Base-by-base conservation (phyloP, 2,113 vertebrate species). In the Coptodon bakossiorum region DNA sequence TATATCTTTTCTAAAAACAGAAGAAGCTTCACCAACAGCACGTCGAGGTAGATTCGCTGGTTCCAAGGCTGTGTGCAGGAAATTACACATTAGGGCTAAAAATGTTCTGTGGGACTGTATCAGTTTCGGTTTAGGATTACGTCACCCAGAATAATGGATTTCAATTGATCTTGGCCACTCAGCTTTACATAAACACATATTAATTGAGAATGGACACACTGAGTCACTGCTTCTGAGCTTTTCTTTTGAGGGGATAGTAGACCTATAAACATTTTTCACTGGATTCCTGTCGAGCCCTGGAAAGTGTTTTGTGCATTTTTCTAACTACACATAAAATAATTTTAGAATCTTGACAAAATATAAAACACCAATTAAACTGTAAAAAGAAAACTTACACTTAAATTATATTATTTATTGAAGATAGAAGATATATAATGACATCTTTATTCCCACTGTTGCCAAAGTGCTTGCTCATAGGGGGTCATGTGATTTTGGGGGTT, bases 401-500 rank as follows among this genome's bases (percentile, higher is more conserved):
- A 40, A 27, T 73, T 16, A 6, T n/a, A 12, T 7, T 66, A 38
- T 66, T 66, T 38, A 66, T 66, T 66, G 61, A 73, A 0, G 38
- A 73, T 45, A 24, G 68, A 73, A 73, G 45, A 73, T 45, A 73
- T 73, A 14, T 73, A 43, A 73, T 17, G 68, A 48, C 13, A 29
- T 29, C 3, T 3, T 66, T 38, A 66, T 66, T 66, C 61, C 17
- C 10, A 2, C 17, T 66, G 31, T 66, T 66, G 31, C 61, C 31
- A 66, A 38, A 66, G 10, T 66, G 31, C 61, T n/a, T 4, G 61
- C 61, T 66, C 9, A n/a, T n/a, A 66, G 17, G 17, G 1, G 61
- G 59, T 63, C 59, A 63, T 63, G 31, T 12, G 59, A 36, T 36
- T 36, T 63, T 59, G 1, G 54, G 1, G 3, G 0, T 0, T 9